Evolutionary conservation across 2,888 invertebrate species (phyloP).

Genomic region (Orthonychiurus folsomi): DNA sequence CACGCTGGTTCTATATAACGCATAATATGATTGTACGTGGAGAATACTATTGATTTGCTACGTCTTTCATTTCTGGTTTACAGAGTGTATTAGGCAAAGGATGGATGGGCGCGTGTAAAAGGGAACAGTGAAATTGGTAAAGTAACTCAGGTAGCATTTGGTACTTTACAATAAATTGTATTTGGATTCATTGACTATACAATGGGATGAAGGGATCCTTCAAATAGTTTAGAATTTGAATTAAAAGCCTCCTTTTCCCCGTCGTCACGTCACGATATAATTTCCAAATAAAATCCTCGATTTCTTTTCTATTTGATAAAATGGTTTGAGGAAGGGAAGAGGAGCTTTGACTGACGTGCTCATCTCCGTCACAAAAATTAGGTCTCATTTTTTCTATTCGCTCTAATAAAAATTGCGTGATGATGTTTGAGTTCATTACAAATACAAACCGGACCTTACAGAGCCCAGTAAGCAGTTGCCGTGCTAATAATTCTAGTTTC

Average conservation of each 20-base stretch:
- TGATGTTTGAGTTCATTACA: neutral
- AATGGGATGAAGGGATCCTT: neutral
- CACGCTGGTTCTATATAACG: too few species aligned
- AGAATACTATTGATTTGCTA: neutral
- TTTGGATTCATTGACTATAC: neutral
- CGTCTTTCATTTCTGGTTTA: neutral
- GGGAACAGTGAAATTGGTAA: neutral
- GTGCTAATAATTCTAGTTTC: too few species aligned
- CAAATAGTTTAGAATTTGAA: neutral
- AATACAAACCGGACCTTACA: neutral
- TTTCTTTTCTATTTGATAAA: neutral
- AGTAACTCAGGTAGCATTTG: neutral
- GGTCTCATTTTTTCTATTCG: neutral
- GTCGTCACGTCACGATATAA: neutral
- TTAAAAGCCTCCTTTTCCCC: neutral
- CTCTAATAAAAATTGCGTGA: constrained; percentile 1
- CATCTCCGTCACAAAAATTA: neutral
- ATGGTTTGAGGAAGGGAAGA: neutral
- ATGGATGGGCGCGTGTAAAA: neutral
- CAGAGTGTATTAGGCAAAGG: too few species aligned
- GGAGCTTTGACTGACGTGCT: neutral
- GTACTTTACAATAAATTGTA: neutral
- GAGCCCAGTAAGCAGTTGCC: too few species aligned
- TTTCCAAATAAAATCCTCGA: neutral
- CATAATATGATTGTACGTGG: too few species aligned